These are phyloP conservation scores for Formicarius rufipectus DNA, from an alignment of 2,113 vertebrate species.

Conservation along the genomic window DNA sequence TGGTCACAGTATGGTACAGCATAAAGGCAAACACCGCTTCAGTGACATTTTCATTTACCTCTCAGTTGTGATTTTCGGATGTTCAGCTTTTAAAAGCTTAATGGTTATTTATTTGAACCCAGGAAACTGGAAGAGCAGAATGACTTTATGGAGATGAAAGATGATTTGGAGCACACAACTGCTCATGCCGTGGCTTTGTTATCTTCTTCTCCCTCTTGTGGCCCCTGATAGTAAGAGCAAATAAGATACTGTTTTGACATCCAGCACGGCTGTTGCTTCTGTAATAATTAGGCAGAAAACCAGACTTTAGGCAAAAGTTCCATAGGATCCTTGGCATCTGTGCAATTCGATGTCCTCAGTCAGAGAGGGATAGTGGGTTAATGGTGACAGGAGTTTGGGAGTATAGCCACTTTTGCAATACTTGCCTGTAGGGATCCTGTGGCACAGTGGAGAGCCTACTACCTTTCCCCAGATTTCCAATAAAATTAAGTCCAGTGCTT, in stretches of 20 bases:
- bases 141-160: neutral
- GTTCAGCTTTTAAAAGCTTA: neutral
- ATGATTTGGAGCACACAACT: neutral
- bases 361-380: accelerated
- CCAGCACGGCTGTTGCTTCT: accelerated
- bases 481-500: neutral
- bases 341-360: accelerated
- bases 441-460: accelerated
- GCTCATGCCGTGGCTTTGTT: neutral
- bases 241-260: accelerated
- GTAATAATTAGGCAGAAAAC: accelerated
- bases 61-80: neutral
- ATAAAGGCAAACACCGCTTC: accelerated
- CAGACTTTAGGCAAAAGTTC: neutral
- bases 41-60: neutral
- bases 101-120: neutral
- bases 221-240: neutral
- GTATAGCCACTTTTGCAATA: neutral
- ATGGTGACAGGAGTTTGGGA: accelerated
- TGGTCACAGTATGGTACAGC: neutral
- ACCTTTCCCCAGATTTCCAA: neutral
- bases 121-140: neutral
- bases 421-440: accelerated
- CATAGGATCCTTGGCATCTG: neutral
- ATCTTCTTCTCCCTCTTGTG: conserved; percentile 60